Evolutionary conservation across 2,797 vertebrate genomes (phyloP), one percentile per base, ranked within the genome.

Genomic region (Myoxocephalus aenaeus): DNA sequence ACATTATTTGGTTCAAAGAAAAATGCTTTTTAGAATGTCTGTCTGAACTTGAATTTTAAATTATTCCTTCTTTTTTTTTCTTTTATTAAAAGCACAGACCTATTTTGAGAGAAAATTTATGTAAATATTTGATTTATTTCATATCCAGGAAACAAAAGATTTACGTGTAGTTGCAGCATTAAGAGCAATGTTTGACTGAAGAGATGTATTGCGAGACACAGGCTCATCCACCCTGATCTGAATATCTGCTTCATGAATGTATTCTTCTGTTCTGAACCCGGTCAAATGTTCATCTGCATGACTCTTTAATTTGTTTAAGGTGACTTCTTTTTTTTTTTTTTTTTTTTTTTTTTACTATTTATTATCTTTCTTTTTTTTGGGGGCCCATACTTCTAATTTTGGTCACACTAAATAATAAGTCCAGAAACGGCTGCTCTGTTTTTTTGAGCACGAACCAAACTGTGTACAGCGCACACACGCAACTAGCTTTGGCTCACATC

Each of bases 31-130:
- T 86, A 89, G 92, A 95, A 95, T 95, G 93, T 92, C 87, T 92
- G 90, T 94, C 92, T 94, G 91, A 96, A 95, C 95, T 96, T 96
- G 94, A 96, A 96, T 94, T 96, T 94, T 96, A 94, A 95, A 95
- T 95, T 95, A 95, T 95, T 93, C 53, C 80, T 42, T 46, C 22
- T 44, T 29, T 48, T 40, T 72, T 84, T 73, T 83, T 90, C 88
- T 90, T 89, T 85, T 59, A 92, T 92, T 93, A 86, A 93, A 95
- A 96, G 95, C 95, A 95, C 95, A 96, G 90, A 90, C 86, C 87
- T 93, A 92, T 93, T 94, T 94, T 93, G 83, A 92, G 84, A 91
- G 85, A 86, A 62, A 87, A 87, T 73, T 90, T 89, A 88, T 94
- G 91, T 95, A 91, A 92, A 94, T 93, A 92, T 92, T 93, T 91